Conservation (phyloP, 2,797 vertebrate genomes). For the Pelobates cultripes region DNA sequence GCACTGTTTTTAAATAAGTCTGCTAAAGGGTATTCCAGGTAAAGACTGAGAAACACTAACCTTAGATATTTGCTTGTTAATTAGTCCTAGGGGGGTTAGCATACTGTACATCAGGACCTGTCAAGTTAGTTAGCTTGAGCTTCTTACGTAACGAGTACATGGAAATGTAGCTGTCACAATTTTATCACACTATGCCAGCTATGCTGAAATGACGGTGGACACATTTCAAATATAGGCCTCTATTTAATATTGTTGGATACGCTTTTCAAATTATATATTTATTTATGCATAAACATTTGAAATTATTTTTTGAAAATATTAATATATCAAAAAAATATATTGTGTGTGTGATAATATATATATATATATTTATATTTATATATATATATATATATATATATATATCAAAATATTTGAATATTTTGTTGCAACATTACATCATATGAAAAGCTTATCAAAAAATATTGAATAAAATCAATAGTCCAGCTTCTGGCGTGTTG, state of each 20-base stretch:
- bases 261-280: not conserved
- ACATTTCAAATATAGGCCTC: slow-evolving; percentile 24
- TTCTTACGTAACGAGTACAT: not conserved
- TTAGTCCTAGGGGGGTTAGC: not conserved
- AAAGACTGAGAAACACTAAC: not conserved
- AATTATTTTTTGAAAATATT: not conserved
- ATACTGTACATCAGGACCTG: too few species aligned
- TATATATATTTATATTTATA: too few species aligned
- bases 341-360: too few species aligned
- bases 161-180: not conserved
- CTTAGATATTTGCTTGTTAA: not conserved
- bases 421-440: too few species aligned
- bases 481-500: too few species aligned
- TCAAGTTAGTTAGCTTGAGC: not conserved
- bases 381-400: too few species aligned
- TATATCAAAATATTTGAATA: too few species aligned
- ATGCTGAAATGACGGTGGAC: slow-evolving; percentile 38
- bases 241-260: too few species aligned
- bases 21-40: not conserved
- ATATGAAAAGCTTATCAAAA: too few species aligned
- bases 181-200: slow-evolving; percentile 32
- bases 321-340: too few species aligned
- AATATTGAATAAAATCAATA: too few species aligned
- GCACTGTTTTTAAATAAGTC: too few species aligned
- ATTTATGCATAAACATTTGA: not conserved